Conservation (phyloP, 2,888 invertebrate species). For the Scaeva pyrastri region DNA sequence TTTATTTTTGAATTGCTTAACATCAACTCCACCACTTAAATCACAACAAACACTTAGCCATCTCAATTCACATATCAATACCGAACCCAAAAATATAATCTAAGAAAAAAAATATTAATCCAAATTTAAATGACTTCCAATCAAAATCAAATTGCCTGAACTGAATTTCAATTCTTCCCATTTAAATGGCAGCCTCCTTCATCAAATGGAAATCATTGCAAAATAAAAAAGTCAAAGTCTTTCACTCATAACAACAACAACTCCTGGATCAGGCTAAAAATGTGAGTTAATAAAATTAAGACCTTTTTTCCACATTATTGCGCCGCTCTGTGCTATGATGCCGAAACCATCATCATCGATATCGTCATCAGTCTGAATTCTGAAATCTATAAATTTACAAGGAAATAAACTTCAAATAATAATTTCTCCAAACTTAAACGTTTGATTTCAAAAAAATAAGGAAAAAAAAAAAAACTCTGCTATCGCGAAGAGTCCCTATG, state of each 20-base stretch:
- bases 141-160: constrained; percentile 21
- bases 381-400: constrained; percentile 1
- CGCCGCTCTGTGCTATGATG: not conserved
- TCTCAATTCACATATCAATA: not conserved
- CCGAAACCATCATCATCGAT: not conserved
- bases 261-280: not conserved
- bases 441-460: not conserved
- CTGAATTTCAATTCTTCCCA: constrained; percentile 1
- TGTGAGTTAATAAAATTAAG: constrained; percentile 34
- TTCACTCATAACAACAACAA: not conserved
- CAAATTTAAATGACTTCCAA: constrained; percentile 19
- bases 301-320: constrained; percentile 20
- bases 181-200: not conserved
- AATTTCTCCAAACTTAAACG: constrained; percentile 67
- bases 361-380: constrained; percentile 7
- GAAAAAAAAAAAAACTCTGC: not conserved
- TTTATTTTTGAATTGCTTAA: too few relatives aligned
- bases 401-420: constrained; percentile 40
- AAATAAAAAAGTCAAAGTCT: not conserved
- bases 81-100: not conserved
- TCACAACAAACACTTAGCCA: not conserved
- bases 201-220: not conserved
- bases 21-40: not conserved
- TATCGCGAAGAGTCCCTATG: not conserved
- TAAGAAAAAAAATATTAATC: not conserved